Percentiles rank a stretch among this genome's conserved stretches.
phyloP scores from a whole-genome alignment of 53 echinoderm and acorn worm genomes.

The Crossaster papposus region DNA sequence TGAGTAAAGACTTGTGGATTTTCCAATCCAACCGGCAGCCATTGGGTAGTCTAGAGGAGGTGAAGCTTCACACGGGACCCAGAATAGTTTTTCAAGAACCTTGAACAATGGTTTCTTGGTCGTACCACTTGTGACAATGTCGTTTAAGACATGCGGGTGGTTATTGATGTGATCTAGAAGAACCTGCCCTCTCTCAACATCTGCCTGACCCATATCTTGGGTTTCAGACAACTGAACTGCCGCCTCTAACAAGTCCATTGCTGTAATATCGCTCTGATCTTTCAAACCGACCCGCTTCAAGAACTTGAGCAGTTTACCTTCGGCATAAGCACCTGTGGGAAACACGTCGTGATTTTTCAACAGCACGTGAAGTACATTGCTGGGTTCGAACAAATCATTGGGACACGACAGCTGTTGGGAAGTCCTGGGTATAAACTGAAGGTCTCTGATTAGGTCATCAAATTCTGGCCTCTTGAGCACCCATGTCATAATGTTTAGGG shows the following conservation, averaged over 20 bases:
- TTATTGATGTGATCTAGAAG: constrained; percentile 39
- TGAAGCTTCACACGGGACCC: constrained; percentile 52
- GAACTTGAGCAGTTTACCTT: neutral
- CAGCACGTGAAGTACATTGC: constrained; percentile 47
- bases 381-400: constrained; percentile 66
- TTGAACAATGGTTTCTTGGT: neutral
- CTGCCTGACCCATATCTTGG: neutral
- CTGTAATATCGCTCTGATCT: constrained; percentile 7
- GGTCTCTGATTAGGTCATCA: constrained; percentile 9
- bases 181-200: constrained; percentile 20
- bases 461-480: constrained; percentile 14
- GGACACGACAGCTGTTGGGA: constrained; percentile 6
- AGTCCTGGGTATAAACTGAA: constrained; percentile 58
- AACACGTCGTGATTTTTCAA: constrained; percentile 55
- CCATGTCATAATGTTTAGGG: constrained; percentile 44
- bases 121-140: neutral
- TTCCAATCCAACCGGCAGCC: constrained; percentile 44
- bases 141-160: constrained; percentile 32
- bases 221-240: constrained; percentile 39
- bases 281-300: constrained; percentile 55
- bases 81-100: constrained; percentile 21
- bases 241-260: constrained; percentile 20
- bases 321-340: constrained; percentile 50
- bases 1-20: constrained; percentile 14
- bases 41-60: constrained; percentile 32